phyloP scores from a whole-genome alignment of 2,888 invertebrate genomes.

The Tipula confusa region DNA sequence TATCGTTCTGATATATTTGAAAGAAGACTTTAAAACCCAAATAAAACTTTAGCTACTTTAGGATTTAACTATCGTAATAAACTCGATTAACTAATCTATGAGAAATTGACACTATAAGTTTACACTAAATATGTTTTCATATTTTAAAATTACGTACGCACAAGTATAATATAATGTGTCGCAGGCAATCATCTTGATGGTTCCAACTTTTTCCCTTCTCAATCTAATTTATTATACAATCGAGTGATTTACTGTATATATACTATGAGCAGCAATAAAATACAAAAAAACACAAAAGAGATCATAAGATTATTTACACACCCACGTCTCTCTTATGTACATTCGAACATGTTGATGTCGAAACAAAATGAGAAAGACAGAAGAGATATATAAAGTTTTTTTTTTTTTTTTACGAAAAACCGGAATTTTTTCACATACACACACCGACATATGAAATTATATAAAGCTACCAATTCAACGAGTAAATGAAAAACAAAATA shows the following conservation, averaged over 20 bases:
- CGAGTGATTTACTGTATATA: not conserved
- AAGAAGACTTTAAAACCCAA: too few relatives aligned
- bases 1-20: too few relatives aligned
- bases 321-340: slow-evolving; percentile 1
- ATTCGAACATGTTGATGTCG: not conserved
- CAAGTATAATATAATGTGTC: too few relatives aligned
- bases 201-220: not conserved
- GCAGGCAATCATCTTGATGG: not conserved
- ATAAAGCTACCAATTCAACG: not conserved
- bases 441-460: too few relatives aligned
- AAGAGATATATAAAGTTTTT: not conserved
- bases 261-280: not conserved
- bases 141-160: too few relatives aligned
- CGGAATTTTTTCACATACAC: not conserved
- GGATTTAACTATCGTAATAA: too few relatives aligned
- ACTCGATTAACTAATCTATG: too few relatives aligned
- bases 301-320: slow-evolving; percentile 25
- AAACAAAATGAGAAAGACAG: not conserved
- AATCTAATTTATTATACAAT: not conserved
- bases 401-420: not conserved
- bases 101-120: too few relatives aligned
- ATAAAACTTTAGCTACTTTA: too few relatives aligned
- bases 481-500: not conserved
- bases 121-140: too few relatives aligned
- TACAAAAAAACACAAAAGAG: not conserved